A percentile compares a stretch with the other conserved stretches of the same genome.
These are phyloP conservation scores for Heliocidaris tuberculata DNA, from an alignment of 35 echinoderm and acorn worm species.

Conservation along the genomic window DNA sequence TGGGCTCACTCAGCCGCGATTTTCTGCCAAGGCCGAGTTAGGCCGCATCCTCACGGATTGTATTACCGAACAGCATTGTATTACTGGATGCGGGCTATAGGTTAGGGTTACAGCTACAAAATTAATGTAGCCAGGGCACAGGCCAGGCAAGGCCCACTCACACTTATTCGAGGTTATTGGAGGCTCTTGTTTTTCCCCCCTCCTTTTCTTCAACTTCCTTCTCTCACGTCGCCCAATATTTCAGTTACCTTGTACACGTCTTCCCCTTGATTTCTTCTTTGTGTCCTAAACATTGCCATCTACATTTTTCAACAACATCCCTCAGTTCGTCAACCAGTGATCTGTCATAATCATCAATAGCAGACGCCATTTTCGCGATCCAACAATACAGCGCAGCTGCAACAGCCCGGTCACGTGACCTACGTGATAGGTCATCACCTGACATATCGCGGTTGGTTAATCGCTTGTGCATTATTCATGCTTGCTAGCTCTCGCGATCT, in stretches of 20 bases:
- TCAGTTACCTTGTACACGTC: slow-evolving; percentile 59
- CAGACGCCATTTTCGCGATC: background rate
- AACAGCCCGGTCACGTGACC: background rate
- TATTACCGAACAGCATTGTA: no score
- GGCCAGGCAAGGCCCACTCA: no score
- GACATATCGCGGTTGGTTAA: background rate
- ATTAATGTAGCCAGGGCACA: no score
- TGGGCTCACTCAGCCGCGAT: no score
- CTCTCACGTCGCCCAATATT: background rate
- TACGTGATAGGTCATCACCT: background rate
- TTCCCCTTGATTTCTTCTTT: slow-evolving; percentile 51
- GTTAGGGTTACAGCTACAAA: no score
- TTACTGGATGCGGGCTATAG: no score
- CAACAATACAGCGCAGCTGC: no score
- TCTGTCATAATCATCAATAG: slow-evolving; percentile 54
- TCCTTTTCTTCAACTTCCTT: background rate
- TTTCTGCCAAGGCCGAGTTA: no score
- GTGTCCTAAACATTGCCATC: slow-evolving; percentile 62
- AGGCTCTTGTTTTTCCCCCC: background rate
- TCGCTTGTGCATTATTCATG: no score
- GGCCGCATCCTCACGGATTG: no score
- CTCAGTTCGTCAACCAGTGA: slow-evolving; percentile 75
- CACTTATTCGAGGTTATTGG: no score
- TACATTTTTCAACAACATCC: slow-evolving; percentile 65
- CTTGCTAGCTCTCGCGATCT: no score